Percentiles rank a stretch among this genome's conserved stretches.
These are phyloP conservation scores for Ladona fulva DNA, from an alignment of 1,140 invertebrate genomes.

Conservation along the genomic window DNA sequence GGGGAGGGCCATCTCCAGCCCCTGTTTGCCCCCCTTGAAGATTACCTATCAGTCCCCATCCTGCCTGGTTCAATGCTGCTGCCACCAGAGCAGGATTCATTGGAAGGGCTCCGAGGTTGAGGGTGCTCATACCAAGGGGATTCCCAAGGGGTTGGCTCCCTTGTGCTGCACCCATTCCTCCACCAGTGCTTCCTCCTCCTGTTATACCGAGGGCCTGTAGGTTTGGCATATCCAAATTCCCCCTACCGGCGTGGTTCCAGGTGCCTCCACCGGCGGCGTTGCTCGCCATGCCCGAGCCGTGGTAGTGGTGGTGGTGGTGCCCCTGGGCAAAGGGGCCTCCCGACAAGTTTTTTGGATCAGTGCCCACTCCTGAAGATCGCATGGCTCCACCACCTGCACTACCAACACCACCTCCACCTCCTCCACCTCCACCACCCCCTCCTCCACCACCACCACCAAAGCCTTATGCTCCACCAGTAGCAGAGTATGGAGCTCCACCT, in stretches of 20 bases:
- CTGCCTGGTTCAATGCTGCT: slow-evolving; percentile 68
- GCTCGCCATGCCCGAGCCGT: slow-evolving; percentile 39
- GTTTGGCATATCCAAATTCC: slow-evolving; percentile 81
- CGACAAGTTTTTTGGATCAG: slow-evolving; percentile 3
- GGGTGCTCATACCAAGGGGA: slow-evolving; percentile 48
- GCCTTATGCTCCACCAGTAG: background rate
- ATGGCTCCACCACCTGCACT: background rate
- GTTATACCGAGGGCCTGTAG: slow-evolving; percentile 73
- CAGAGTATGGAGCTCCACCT: background rate
- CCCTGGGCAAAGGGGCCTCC: slow-evolving; percentile 8
- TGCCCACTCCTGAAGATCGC: background rate
- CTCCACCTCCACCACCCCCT: background rate
- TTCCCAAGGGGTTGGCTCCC: slow-evolving; percentile 41
- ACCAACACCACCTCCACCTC: background rate
- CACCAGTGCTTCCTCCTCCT: slow-evolving; percentile 38
- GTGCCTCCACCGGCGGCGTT: slow-evolving; percentile 37
- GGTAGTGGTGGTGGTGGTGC: slow-evolving; percentile 37
- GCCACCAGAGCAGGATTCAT: slow-evolving; percentile 78
- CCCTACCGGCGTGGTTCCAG: slow-evolving; percentile 60
- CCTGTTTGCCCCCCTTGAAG: slow-evolving; percentile 33
- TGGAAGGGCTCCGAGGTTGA: slow-evolving; percentile 73
- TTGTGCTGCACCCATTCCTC: slow-evolving; percentile 30
- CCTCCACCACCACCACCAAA: background rate
- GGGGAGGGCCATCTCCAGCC: background rate
- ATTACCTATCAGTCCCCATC: slow-evolving; percentile 63